A percentile compares a stretch with the other conserved stretches of the same genome.
Evolutionary conservation across 2,113 vertebrate genomes (phyloP).

Genomic region (Hippocampus zosterae): DNA sequence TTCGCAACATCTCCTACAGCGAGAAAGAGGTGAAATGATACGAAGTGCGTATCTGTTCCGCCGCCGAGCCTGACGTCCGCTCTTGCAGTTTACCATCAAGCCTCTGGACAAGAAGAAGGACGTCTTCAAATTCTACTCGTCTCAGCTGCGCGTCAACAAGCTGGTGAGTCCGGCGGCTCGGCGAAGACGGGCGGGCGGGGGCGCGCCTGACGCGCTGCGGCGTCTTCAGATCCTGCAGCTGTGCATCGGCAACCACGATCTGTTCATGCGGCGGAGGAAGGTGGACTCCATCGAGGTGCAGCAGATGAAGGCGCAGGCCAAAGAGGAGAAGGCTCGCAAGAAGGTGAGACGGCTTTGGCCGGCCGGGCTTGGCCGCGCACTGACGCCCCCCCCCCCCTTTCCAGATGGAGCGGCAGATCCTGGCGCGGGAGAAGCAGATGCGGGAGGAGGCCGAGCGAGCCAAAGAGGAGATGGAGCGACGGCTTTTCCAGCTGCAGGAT

Average conservation of each 20-base stretch:
- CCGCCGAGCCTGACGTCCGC: neutral
- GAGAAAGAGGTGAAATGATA: constrained; percentile 92
- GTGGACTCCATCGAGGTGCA: constrained; percentile 89
- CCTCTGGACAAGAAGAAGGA: constrained; percentile 90
- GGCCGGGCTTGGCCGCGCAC: neutral
- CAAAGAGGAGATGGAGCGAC: constrained; percentile 85
- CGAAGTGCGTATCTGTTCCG: no score
- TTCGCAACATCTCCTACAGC: constrained; percentile 86
- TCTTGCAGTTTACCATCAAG: constrained; percentile 83
- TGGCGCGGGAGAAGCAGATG: constrained; percentile 87
- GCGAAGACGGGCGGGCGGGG: neutral
- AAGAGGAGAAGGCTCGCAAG: constrained; percentile 87
- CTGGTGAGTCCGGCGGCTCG: constrained; percentile 68
- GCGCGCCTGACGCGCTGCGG: neutral
- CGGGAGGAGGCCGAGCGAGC: constrained; percentile 86
- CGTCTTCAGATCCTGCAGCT: constrained; percentile 80
- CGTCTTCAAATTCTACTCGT: constrained; percentile 91
- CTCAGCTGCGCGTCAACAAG: constrained; percentile 87
- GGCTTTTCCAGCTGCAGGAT: constrained; percentile 87
- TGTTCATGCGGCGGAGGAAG: constrained; percentile 89
- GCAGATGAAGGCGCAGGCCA: constrained; percentile 90
- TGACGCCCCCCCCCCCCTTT: neutral
- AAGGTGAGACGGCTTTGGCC: constrained; percentile 66
- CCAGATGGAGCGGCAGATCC: constrained; percentile 86
- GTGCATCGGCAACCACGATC: constrained; percentile 87